Evolutionary conservation across 2,888 invertebrate genomes (phyloP).

Genomic region (Hoplodrina blanda): DNA sequence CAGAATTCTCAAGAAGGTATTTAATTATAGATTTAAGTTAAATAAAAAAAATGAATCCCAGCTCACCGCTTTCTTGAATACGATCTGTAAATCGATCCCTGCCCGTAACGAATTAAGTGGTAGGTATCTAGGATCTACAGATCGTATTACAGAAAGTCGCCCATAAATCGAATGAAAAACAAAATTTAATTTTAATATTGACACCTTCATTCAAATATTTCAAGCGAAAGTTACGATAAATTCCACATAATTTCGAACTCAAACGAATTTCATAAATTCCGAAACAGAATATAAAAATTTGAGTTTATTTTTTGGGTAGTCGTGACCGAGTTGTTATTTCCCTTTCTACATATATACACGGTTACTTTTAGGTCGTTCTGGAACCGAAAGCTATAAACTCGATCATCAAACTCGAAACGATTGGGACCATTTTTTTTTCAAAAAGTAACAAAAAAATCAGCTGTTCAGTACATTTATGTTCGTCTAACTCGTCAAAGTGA

Average conservation of each 20-base stretch:
- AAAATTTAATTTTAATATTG: conserved; percentile 19
- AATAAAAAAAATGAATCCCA: conserved; percentile 9
- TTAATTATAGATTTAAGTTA: neutral
- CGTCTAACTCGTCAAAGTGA: no score
- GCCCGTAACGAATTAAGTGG: no score
- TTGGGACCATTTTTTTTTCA: no score
- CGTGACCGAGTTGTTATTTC: conserved; percentile 10
- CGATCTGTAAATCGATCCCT: no score
- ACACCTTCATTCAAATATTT: conserved; percentile 36
- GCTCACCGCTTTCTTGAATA: no score
- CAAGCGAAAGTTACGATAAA: conserved; percentile 27
- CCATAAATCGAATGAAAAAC: conserved; percentile 4
- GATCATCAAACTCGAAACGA: no score
- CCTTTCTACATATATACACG: no score
- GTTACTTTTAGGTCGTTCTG: no score
- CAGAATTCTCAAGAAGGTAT: conserved; percentile 20
- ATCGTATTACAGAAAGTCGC: neutral
- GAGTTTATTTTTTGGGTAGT: conserved; percentile 1
- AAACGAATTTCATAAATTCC: conserved; percentile 27
- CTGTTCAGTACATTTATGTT: no score
- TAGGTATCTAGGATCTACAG: neutral
- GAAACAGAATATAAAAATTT: conserved; percentile 19
- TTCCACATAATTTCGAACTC: conserved; percentile 14
- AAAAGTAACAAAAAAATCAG: no score
- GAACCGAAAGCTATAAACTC: no score